Evolutionary conservation across 2,113 vertebrate genomes (phyloP), one percentile per base, ranked within the genome.

Genomic region (Hirundichthys speculiger): DNA sequence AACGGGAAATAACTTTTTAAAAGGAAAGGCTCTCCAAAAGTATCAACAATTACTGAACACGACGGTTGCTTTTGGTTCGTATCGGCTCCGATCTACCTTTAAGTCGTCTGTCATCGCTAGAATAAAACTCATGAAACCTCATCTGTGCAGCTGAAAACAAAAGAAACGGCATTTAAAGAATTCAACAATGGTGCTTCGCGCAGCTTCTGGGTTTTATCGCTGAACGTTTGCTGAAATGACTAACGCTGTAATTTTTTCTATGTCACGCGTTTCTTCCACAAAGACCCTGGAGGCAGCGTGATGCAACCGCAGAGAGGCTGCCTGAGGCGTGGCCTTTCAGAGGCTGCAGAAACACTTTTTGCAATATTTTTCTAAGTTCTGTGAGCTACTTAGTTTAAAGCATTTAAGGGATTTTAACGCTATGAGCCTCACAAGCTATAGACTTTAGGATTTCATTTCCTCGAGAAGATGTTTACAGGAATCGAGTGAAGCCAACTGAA

Each of bases 1-100:
- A 16, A n/a, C 39, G 19, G 22, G 40, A 30, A 42, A 49, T 42
- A 20, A 56, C 19, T 21, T 59, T 61, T 20, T 19, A 49, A 42
- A 50, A 1, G 15, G 49, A n/a, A 6, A 40, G 18, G 50, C 66
- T 21, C n/a, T n/a, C n/a, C n/a, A n/a, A n/a, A n/a, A n/a, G n/a
- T n/a, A n/a, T n/a, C n/a, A n/a, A n/a, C n/a, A n/a, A n/a, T n/a
- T n/a, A n/a, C n/a, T n/a, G n/a, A n/a, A n/a, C n/a, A n/a, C n/a
- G n/a, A n/a, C n/a, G n/a, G n/a, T n/a, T n/a, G n/a, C n/a, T n/a
- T n/a, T n/a, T n/a, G n/a, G n/a, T n/a, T 34, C 1, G 6, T 7
- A 10, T 34, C 11, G 30, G 30, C 30, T 34, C 11, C 11, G 25
- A 27, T 27, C 25, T 27, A 6, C 6, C 6, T 27, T 6, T 27